Base-by-base conservation (phyloP, 2,888 invertebrate species). In the Branchipolynoe longqiensis region DNA sequence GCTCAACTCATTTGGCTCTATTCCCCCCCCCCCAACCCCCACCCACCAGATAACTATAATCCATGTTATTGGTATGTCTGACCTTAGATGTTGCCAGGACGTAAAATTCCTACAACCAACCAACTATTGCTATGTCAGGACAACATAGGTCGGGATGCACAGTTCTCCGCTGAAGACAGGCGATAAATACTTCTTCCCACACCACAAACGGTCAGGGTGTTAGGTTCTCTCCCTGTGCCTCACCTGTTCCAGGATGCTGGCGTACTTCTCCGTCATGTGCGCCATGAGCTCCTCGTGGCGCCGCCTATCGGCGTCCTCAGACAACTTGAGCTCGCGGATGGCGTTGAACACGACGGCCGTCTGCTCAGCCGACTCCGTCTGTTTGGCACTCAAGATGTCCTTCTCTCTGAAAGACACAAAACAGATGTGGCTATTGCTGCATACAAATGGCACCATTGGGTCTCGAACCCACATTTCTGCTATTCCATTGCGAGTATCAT, bases 231-330 rank as follows among this genome's bases (percentile, higher is more conserved):
- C n/a, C n/a, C n/a, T n/a, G n/a, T n/a, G n/a, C n/a, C n/a, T n/a
- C n/a, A 91, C 91, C 87, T 87, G 83, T 85, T 88, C 86, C 18
- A 91, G 62, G 6, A 90, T 85, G 54, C 88, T 85, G 31, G 86
- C 86, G 85, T 91, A 90, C 69, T 88, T 54, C 31, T 87, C 87
- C 82, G 86, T 88, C 58, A 89, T 85, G 8, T 84, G 48, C 14
- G 87, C 83, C 31, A 89, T 87, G 25, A 85, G 87, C 56, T 86
- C 83, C n/a, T 90, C 90, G 8, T 87, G 86, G 33, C 82, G 82
- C 58, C 84, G 85, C 82, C 87, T 74, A 74, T 86, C 64, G 59
- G 83, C 85, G 28, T 88, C 81, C 12, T 87, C 73, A 22, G 87
- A 87, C 36, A 86, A 85, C 33, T 87, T 83, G 4, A 89, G 81